Conservation (phyloP, 1,140 invertebrate species). For the Musca vetustissima region DNA sequence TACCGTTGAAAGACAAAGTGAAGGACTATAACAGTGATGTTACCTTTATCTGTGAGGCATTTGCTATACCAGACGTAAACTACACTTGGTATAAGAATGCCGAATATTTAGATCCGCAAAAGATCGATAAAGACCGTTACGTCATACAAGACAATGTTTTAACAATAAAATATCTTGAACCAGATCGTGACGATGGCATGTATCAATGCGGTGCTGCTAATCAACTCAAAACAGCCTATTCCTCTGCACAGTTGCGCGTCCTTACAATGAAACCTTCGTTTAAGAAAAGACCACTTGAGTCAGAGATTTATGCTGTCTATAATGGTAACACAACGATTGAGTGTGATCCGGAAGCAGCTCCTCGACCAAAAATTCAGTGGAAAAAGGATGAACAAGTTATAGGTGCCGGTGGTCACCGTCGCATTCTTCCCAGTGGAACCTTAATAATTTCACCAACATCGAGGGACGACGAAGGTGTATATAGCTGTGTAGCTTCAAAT, state of each 20-base stretch:
- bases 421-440: conserved; percentile 80
- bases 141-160: conserved; percentile 84
- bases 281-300: conserved; percentile 83
- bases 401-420: conserved; percentile 74
- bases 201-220: conserved; percentile 93
- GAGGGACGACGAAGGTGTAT: conserved; percentile 83
- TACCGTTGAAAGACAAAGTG: conserved; percentile 84
- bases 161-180: conserved; percentile 76
- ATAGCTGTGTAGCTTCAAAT: conserved; percentile 86
- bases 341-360: conserved; percentile 93
- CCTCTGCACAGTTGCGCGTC: conserved; percentile 86
- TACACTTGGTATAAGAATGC: conserved; percentile 94
- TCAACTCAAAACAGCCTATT: conserved; percentile 82
- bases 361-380: conserved; percentile 86
- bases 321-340: conserved; percentile 88
- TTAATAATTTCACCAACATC: conserved; percentile 85
- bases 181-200: conserved; percentile 87
- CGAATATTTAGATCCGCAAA: conserved; percentile 67
- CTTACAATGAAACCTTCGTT: conserved; percentile 86
- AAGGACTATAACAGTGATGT: conserved; percentile 82
- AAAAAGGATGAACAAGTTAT: conserved; percentile 85
- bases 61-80: conserved; percentile 90
- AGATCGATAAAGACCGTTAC: conserved; percentile 74
- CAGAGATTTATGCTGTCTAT: conserved; percentile 87
- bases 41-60: conserved; percentile 93